Percentiles rank a stretch among this genome's conserved stretches.
Evolutionary conservation across 2,113 vertebrate species (phyloP).

Genomic region (Eubucco bourcierii): DNA sequence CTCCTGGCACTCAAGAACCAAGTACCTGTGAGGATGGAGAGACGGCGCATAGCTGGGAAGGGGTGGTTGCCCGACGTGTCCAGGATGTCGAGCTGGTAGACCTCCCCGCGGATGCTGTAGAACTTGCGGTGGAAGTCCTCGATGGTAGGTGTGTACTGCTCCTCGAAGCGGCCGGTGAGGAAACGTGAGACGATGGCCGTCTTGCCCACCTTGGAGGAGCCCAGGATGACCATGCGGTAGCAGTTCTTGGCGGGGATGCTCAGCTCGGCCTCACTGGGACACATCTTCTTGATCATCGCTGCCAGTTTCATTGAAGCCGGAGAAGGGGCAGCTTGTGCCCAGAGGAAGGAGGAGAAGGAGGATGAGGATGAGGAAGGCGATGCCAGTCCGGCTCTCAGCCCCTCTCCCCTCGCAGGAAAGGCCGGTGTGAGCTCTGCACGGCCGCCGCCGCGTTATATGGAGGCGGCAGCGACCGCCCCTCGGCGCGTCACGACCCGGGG

Average conservation of each 20-base stretch:
- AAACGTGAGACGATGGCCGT: constrained; percentile 97
- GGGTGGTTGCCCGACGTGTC: constrained; percentile 96
- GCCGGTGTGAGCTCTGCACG: neutral
- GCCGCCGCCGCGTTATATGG: constrained; percentile 53
- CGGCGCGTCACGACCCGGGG: constrained; percentile 61
- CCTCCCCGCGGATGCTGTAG: constrained; percentile 95
- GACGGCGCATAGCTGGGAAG: constrained; percentile 95
- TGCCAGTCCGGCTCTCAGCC: neutral
- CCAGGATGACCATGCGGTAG: constrained; percentile 96
- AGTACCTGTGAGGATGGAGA: constrained; percentile 96
- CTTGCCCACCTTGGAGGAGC: constrained; percentile 98
- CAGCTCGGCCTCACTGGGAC: constrained; percentile 86
- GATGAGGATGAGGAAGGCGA: neutral
- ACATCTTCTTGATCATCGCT: constrained; percentile 96
- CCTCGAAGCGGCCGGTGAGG: constrained; percentile 92
- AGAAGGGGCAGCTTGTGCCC: neutral
- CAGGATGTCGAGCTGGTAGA: constrained; percentile 96
- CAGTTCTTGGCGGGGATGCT: constrained; percentile 95
- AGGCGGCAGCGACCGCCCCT: constrained; percentile 50
- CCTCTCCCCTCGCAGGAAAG: neutral
- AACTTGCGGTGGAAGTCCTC: constrained; percentile 99
- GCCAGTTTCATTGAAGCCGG: constrained; percentile 74
- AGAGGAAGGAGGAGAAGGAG: neutral
- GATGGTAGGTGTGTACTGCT: constrained; percentile 96
- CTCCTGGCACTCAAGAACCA: neutral